phyloP scores from a whole-genome alignment of 2,888 invertebrate species.

The Lasius fuliginosus region DNA sequence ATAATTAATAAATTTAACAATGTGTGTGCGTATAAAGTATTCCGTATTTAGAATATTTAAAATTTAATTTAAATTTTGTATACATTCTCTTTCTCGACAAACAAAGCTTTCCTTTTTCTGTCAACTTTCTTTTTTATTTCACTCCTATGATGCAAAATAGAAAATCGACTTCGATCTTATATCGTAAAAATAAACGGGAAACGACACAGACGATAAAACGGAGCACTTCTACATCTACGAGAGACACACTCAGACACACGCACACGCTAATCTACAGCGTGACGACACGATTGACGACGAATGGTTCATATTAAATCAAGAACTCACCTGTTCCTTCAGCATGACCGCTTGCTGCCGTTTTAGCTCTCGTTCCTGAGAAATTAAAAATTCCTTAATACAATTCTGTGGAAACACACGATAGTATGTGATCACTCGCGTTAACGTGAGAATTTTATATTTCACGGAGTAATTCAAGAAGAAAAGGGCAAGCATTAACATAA shows the following conservation, averaged over 20 bases:
- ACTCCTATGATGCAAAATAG: slow-evolving; percentile 18
- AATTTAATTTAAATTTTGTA: neutral
- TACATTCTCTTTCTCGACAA: neutral
- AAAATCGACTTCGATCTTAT: neutral
- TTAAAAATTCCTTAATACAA: slow-evolving; percentile 73
- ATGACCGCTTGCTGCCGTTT: slow-evolving; percentile 96
- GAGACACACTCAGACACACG: slow-evolving; percentile 46
- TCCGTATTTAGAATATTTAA: neutral
- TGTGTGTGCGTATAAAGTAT: neutral
- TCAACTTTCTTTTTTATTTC: neutral
- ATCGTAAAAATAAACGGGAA: slow-evolving; percentile 16
- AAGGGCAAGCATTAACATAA: slow-evolving; percentile 40
- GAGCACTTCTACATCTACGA: slow-evolving; percentile 71
- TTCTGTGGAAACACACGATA: neutral
- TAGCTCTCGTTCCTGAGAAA: slow-evolving; percentile 95
- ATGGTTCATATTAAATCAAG: slow-evolving; percentile 49
- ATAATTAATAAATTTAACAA: neutral
- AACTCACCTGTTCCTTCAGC: slow-evolving; percentile 95
- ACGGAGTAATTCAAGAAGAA: slow-evolving; percentile 19
- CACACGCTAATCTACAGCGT: slow-evolving; percentile 68
- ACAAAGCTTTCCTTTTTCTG: neutral
- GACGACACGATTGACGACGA: slow-evolving; percentile 57
- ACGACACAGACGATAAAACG: slow-evolving; percentile 53
- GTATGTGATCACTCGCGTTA: slow-evolving; percentile 13
- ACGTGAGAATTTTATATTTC: slow-evolving; percentile 11